Evolutionary conservation across 2,797 vertebrate species (phyloP).

Genomic region (Florisuga fusca): DNA sequence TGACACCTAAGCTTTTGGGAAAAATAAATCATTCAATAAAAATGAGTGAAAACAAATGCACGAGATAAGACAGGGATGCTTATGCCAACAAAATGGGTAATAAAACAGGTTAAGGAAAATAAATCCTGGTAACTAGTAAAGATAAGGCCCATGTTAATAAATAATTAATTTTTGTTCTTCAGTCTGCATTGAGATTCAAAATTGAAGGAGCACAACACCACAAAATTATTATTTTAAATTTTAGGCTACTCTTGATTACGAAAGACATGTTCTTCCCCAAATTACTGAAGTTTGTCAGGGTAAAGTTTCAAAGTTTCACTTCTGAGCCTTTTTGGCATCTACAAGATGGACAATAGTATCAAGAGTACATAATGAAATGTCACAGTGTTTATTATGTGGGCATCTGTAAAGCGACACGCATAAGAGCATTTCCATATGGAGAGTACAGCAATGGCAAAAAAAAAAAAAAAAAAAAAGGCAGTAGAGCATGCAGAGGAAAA

Average conservation of each 20-base stretch:
- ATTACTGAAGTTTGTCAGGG: background rate
- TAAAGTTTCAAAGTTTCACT: background rate
- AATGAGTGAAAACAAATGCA: background rate
- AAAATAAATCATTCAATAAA: background rate
- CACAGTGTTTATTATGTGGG: background rate
- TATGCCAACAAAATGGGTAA: background rate
- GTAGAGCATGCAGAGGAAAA: rapidly evolving
- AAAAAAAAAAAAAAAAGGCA: background rate
- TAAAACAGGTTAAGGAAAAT: background rate
- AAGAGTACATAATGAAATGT: background rate
- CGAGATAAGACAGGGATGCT: background rate
- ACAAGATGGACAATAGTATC: background rate
- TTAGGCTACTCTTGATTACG: background rate
- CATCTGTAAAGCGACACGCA: background rate
- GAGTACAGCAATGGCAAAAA: background rate
- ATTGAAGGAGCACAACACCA: background rate
- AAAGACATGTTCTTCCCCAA: background rate
- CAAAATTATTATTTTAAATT: background rate
- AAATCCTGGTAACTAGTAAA: background rate
- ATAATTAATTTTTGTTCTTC: background rate
- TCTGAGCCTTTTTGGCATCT: background rate
- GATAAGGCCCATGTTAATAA: background rate
- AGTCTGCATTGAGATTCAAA: background rate
- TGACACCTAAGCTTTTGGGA: background rate
- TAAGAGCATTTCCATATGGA: background rate